Base-by-base conservation (phyloP, 1,140 invertebrate genomes). In the Fopius arisanus region DNA sequence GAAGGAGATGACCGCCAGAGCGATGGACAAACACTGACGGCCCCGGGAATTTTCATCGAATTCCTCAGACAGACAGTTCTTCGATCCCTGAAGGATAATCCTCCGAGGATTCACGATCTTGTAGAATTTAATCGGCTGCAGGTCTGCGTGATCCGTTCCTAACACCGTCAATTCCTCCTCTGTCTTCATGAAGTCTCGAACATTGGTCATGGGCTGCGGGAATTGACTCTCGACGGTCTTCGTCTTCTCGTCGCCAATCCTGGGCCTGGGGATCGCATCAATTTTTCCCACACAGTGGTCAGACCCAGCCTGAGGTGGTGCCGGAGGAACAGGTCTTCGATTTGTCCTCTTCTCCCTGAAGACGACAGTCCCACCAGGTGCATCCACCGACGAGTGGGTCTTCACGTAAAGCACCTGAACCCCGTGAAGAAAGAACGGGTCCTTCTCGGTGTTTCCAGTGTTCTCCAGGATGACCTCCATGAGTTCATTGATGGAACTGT, bases 401-500 rank as follows among this genome's bases (percentile, higher is more conserved):
- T 85, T 87, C 0, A 88, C 76, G 19, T 87, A 88, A 12, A 88
- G 74, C 0, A 88, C 77, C 0, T 65, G 37, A 0, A 88, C 9
- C 0, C 79, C 82, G 59, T 88, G 87, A 16, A 88, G 78, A 1
- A 82, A 2, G 40, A 85, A 86, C 4, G 82, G 68, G 75, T 88
- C 85, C 7, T 79, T 85, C 0, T 84, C 81, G 19, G 77, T 82
- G 37, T 67, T 83, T 0, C 75, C 76, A 0, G 79, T 84, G 71
- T 88, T 88, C 43, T 83, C 77, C 14, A 83, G 23, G 14, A 88
- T 72, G 0, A 77, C 82, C 40, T 88, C 77, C 4, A 82, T n/a
- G 1, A 87, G 1, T 67, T 86, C 78, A 0, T 82, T 75, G 2
- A 88, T 51, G 5, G 83, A 83, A 43, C 81, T 84, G 14, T 83